phyloP scores from a whole-genome alignment of 1,140 invertebrate genomes.

The Musca vetustissima region DNA sequence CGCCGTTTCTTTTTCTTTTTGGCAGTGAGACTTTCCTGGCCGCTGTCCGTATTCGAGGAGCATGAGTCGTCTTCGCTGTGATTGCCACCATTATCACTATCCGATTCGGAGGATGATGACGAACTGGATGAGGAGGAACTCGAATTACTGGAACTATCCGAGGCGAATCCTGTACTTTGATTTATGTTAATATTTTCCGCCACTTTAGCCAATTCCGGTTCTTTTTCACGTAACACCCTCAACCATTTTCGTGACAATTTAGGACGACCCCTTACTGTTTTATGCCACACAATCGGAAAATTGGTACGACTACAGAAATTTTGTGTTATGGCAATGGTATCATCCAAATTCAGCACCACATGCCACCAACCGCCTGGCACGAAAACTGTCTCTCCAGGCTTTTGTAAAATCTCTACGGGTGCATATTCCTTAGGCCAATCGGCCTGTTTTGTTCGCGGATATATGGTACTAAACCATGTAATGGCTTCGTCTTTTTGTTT shows the following conservation, averaged over 20 bases:
- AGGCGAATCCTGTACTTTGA: constrained; percentile 86
- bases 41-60: constrained; percentile 67
- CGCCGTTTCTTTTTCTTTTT: constrained; percentile 81
- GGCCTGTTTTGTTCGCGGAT: constrained; percentile 88
- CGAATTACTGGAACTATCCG: constrained; percentile 90
- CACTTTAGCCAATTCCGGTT: constrained; percentile 80
- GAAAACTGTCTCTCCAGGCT: constrained; percentile 97
- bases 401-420: constrained; percentile 95
- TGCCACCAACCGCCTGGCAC: constrained; percentile 99
- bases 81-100: constrained; percentile 57
- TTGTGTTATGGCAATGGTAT: constrained; percentile 96
- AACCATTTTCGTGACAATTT: constrained; percentile 91
- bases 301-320: constrained; percentile 97
- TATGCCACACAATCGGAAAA: constrained; percentile 97
- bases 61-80: constrained; percentile 14
- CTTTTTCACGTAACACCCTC: constrained; percentile 69
- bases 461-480: constrained; percentile 96
- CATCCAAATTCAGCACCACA: constrained; percentile 94
- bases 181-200: constrained; percentile 86
- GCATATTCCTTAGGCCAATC: constrained; percentile 90
- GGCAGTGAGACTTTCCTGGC: constrained; percentile 85
- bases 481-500: constrained; percentile 97
- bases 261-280: constrained; percentile 92
- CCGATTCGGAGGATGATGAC: constrained; percentile 68
- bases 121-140: constrained; percentile 77